A percentile compares a stretch with the other conserved stretches of the same genome.
These are phyloP conservation scores for Lordiphosa andalusiaca DNA, from an alignment of 2,888 invertebrate genomes.

Conservation along the genomic window DNA sequence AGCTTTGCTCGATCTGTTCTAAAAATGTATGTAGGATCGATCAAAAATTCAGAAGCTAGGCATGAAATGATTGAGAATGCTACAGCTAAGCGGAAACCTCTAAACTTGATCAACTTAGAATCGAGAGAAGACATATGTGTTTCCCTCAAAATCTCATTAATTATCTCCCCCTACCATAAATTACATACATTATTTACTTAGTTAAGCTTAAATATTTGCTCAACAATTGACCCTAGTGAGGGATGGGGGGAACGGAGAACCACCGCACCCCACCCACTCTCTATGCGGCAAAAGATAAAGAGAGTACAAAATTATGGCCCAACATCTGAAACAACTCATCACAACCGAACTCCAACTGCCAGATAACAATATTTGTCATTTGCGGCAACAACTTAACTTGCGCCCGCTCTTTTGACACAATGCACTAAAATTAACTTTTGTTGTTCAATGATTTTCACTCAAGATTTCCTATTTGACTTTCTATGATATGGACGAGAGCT, in stretches of 20 bases:
- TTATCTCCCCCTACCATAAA: slow-evolving; percentile 20
- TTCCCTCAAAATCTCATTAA: too few species aligned
- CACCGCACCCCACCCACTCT: slow-evolving; percentile 26
- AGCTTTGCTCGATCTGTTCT: too few species aligned
- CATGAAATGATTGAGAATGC: too few species aligned
- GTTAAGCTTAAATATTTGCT: slow-evolving; percentile 42
- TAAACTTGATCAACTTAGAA: too few species aligned
- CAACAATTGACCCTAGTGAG: slow-evolving; percentile 31
- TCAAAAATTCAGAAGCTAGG: too few species aligned
- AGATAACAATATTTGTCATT: slow-evolving; percentile 61
- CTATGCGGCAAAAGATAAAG: slow-evolving; percentile 59
- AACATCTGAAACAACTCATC: slow-evolving; percentile 3
- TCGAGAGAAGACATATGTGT: too few species aligned
- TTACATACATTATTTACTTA: slow-evolving; percentile 40
- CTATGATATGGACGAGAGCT: slow-evolving; percentile 21
- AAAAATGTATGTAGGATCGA: too few species aligned
- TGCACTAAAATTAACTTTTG: slow-evolving; percentile 58
- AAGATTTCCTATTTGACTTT: slow-evolving; percentile 37
- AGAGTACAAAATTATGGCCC: slow-evolving; percentile 17
- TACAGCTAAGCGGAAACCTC: too few species aligned
- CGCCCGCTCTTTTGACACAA: slow-evolving; percentile 22
- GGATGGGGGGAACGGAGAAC: too few species aligned
- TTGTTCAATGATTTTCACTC: slow-evolving; percentile 33
- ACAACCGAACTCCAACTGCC: neutral
- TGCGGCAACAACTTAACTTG: slow-evolving; percentile 19